A percentile compares a stretch with the other conserved stretches of the same genome.
Evolutionary conservation across 1,140 invertebrate species (phyloP).

Genomic region (Cherax quadricarinatus): DNA sequence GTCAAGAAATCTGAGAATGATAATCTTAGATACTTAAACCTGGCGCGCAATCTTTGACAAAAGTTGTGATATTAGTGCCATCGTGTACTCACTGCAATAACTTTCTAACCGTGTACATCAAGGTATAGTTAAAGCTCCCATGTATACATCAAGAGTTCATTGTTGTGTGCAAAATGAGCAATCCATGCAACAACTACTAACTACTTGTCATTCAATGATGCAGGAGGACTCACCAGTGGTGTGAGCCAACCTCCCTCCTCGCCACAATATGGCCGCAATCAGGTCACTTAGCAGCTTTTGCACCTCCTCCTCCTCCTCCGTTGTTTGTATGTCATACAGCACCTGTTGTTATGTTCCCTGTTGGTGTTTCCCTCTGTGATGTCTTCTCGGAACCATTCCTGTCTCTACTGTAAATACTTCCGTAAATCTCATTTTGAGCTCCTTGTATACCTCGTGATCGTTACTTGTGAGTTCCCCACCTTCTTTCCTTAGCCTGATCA

Average conservation of each 20-base stretch:
- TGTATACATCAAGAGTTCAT: neutral
- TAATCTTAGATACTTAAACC: constrained; percentile 36
- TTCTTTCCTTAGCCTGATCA: too few relatives aligned
- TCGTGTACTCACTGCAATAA: constrained; percentile 7
- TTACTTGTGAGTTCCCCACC: too few relatives aligned
- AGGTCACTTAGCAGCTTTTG: too few relatives aligned
- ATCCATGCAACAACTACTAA: neutral
- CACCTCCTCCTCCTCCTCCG: too few relatives aligned
- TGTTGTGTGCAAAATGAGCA: neutral
- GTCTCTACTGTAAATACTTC: too few relatives aligned
- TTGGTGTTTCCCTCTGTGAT: too few relatives aligned
- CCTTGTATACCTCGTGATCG: too few relatives aligned
- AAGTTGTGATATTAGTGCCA: constrained; percentile 23
- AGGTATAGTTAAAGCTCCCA: neutral
- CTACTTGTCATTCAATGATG: neutral
- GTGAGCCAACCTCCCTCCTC: constrained; percentile 35
- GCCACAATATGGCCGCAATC: constrained; percentile 64
- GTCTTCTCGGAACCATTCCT: too few relatives aligned
- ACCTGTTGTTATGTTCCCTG: too few relatives aligned
- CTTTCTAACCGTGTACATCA: neutral
- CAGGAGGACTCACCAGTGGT: constrained; percentile 22
- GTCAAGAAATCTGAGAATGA: neutral
- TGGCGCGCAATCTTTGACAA: constrained; percentile 40
- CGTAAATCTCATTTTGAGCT: too few relatives aligned
- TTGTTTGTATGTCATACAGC: too few relatives aligned